phyloP scores from a whole-genome alignment of 2,888 invertebrate species.

The Osmoderma eremita region DNA sequence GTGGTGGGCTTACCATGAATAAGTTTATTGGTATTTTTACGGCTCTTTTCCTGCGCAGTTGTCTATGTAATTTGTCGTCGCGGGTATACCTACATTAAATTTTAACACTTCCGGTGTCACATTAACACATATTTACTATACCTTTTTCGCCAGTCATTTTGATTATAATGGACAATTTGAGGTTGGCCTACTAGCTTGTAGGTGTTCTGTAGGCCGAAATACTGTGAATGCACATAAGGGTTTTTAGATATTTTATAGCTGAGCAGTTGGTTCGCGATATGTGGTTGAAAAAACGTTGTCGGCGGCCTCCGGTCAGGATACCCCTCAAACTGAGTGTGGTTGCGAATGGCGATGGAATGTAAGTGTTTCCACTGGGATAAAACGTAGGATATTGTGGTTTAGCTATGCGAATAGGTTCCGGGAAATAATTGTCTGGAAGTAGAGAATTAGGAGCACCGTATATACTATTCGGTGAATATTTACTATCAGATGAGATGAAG shows the following conservation, averaged over 20 bases:
- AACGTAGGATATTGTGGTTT: conserved; percentile 53
- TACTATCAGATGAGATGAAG: conserved; percentile 57
- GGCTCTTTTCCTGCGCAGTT: conserved; percentile 40
- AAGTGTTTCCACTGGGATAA: conserved; percentile 49
- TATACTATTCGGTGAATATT: conserved; percentile 48
- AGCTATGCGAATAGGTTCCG: conserved; percentile 64
- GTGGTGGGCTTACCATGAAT: conserved; percentile 8
- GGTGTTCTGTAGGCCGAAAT: conserved; percentile 38
- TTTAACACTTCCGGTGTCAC: conserved; percentile 41
- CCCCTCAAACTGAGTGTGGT: conserved; percentile 54
- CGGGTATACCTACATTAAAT: conserved; percentile 40
- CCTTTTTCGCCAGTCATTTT: conserved; percentile 71
- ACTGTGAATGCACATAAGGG: conserved; percentile 49
- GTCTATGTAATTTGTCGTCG: conserved; percentile 40
- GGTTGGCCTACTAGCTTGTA: conserved; percentile 39
- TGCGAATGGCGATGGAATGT: conserved; percentile 61
- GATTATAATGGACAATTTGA: conserved; percentile 60
- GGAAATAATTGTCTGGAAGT: conserved; percentile 66
- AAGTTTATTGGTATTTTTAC: conserved; percentile 39
- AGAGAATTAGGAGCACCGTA: conserved; percentile 58
- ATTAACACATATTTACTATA: conserved; percentile 51
- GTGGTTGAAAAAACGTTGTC: conserved; percentile 42
- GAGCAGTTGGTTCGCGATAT: conserved; percentile 52
- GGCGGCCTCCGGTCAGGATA: conserved; percentile 56
- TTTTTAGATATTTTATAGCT: conserved; percentile 56